phyloP scores from a whole-genome alignment of 1,140 invertebrate species.

The Diabrotica virgifera region DNA sequence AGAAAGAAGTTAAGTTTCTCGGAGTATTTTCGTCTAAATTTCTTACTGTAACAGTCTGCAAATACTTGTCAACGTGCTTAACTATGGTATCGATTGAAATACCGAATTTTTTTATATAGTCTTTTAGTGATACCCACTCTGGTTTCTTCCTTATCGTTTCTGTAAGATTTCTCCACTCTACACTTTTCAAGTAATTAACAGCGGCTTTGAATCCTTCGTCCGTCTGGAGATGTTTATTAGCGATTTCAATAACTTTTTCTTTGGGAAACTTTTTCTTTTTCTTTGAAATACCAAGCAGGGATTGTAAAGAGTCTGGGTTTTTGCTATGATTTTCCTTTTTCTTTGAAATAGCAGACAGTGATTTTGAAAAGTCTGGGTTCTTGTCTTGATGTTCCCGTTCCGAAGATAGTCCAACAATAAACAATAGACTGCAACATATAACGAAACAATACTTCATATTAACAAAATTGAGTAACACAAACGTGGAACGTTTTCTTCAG shows the following conservation, averaged over 20 bases:
- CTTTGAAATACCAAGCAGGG: too few relatives aligned
- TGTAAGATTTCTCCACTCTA: slow-evolving; percentile 29
- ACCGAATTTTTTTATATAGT: slow-evolving; percentile 23
- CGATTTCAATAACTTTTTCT: slow-evolving; percentile 26
- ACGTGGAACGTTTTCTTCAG: too few relatives aligned
- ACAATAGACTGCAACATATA: too few relatives aligned
- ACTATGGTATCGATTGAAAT: slow-evolving; percentile 26
- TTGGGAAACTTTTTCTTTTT: slow-evolving; percentile 12
- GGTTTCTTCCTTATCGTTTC: slow-evolving; percentile 21
- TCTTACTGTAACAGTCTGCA: slow-evolving; percentile 7
- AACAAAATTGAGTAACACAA: too few relatives aligned
- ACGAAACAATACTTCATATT: too few relatives aligned
- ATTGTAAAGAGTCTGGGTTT: too few relatives aligned
- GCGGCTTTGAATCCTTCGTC: slow-evolving; percentile 37
- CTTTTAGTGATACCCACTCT: slow-evolving; percentile 28
- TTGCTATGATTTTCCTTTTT: too few relatives aligned
- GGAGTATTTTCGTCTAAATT: neutral
- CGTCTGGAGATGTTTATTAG: slow-evolving; percentile 29
- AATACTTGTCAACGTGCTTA: slow-evolving; percentile 6
- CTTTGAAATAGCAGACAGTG: too few relatives aligned
- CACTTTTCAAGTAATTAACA: slow-evolving; percentile 32
- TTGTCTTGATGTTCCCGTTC: too few relatives aligned
- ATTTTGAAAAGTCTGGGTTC: too few relatives aligned
- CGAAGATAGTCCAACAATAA: too few relatives aligned
- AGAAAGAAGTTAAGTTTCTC: slow-evolving; percentile 18